Conservation (phyloP, 2,888 invertebrate genomes). For the Timandra comae region DNA sequence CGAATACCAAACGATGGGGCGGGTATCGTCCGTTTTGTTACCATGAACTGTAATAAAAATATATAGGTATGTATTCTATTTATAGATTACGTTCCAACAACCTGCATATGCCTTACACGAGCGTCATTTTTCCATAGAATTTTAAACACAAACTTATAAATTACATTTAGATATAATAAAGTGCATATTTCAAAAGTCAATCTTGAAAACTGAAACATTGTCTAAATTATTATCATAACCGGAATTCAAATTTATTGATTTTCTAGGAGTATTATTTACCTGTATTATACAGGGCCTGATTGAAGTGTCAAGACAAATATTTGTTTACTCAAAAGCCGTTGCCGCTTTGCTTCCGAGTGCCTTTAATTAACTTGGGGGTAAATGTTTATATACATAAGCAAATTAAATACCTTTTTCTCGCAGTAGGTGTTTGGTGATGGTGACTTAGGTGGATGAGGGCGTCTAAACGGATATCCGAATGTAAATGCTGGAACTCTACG, state of each 20-base stretch:
- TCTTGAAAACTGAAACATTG: no score
- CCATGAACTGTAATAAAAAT: constrained; percentile 43
- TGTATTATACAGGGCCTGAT: constrained; percentile 3
- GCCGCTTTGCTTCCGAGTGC: constrained; percentile 2
- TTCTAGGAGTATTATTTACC: no score
- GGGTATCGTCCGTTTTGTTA: constrained; percentile 36
- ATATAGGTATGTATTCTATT: no score
- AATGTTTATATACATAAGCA: constrained; percentile 3
- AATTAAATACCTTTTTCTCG: constrained; percentile 49
- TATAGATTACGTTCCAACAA: no score
- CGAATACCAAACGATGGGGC: constrained; percentile 57
- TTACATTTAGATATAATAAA: no score
- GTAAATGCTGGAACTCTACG: constrained; percentile 45
- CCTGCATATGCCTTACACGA: no score
- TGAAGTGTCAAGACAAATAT: constrained; percentile 15
- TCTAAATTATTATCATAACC: no score
- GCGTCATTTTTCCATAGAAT: no score
- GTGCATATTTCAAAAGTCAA: no score
- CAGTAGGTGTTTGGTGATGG: constrained; percentile 59
- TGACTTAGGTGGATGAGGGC: constrained; percentile 15
- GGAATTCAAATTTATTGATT: no score
- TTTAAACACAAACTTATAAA: no score
- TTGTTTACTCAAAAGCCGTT: constrained; percentile 9
- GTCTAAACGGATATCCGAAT: constrained; percentile 38
- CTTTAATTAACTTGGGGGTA: constrained; percentile 14